Base-by-base conservation (phyloP, 2,113 vertebrate species). In the Syngnathus scovelli region DNA sequence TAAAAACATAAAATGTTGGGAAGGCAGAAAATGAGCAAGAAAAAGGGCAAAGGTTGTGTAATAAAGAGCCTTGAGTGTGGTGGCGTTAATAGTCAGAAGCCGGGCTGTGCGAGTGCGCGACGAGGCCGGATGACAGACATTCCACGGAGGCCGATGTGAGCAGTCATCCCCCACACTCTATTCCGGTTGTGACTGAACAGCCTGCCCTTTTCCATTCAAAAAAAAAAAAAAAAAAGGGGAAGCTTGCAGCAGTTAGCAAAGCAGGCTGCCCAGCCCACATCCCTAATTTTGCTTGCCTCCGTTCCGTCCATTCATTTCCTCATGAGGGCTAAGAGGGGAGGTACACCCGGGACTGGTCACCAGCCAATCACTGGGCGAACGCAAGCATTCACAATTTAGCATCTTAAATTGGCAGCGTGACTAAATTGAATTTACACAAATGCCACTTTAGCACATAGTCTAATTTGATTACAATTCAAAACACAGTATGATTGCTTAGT, bases 51-150 rank as follows among this genome's bases (percentile, higher is more conserved):
- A 55, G 15, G 27, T 68, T 73, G 55, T 23, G 48, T 41, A 66
- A 73, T 18, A 59, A 7, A 92, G 82, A 94, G 91, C 93, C 92
- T 68, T 76, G 15, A 64, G 7, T 33, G 27, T 33, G 27, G 27
- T 33, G 27, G 27, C 27, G 3, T 33, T 33, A 33, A 33, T 33
- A 33, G 62, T 44, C 37, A 70, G 12, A 6, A 66, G 68, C 16
- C 58, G n/a, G 66, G 1, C 52, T 66, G 4, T 60, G 8, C 56
- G 63, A 64, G 33, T 60, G 70, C 4, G 39, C 12, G 69, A 21
- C 12, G 69, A 56, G 66, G 51, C 52, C 41, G 65, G 68, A 80
- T 80, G 75, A 85, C 69, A 82, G 59, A 81, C 83, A 90, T 90
- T 86, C 88, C 83, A 65, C 51, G 76, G 67, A 81, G 74, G 66